Base-by-base conservation (phyloP, 2,113 vertebrate species). In the Girardinichthys multiradiatus region DNA sequence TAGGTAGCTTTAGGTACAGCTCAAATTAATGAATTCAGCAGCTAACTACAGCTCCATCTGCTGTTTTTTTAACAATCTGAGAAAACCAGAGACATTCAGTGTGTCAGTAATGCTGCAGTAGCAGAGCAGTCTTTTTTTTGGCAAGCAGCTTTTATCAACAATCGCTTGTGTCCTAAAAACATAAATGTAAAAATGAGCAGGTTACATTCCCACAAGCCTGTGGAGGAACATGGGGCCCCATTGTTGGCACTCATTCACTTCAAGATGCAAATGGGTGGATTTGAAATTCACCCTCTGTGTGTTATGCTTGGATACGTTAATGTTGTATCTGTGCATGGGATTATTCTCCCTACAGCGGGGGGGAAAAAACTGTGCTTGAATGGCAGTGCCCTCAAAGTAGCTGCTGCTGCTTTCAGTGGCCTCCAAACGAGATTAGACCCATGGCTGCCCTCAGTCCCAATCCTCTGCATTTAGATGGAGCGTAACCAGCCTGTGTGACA, bases 231-330 rank as follows among this genome's bases (percentile, higher is more conserved):
- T 65, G 76, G n/a, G 80, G 79, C 74, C 77, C 81, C 77, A 78
- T 83, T 85, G 86, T 90, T 91, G 85, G 90, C 86, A 79, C 89
- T 91, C 87, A 88, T 90, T 90, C 90, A 87, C 87, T 90, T 87
- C 83, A 80, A 90, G 89, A 93, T 93, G 91, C 91, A 94, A 92
- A 94, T 92, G 79, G 79, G 24, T 79, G 88, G 92, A 92, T 92
- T 93, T 92, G 91, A 93, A 92, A 92, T 91, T 86, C 92, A 90
- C 82, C 87, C 86, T 93, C 76, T 86, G 86, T 89, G 91, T 90
- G 93, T 92, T 94, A 90, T 92, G 92, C 93, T 93, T 89, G 92
- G 86, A 91, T 93, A 93, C 91, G 91, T 93, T 91, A 92, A 93
- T 93, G 93, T 94, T 92, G 90, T 93, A 92, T 93, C 90, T 92